Conservation (phyloP, 2,797 vertebrate species). For the Acridotheres tristis region DNA sequence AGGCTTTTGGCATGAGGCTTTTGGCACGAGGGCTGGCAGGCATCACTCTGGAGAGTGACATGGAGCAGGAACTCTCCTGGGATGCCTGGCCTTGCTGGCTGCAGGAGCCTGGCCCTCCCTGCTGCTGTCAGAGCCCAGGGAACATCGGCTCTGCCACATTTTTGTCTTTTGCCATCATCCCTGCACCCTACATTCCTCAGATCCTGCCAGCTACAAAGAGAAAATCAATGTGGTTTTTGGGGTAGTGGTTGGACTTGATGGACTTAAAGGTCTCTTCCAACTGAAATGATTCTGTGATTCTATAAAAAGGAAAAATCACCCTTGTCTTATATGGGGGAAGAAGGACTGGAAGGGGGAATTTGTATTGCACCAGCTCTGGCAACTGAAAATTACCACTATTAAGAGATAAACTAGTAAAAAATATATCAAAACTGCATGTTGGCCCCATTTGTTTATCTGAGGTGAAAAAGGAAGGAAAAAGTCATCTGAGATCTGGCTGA, state of each 20-base stretch:
- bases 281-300: neutral
- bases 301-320: neutral
- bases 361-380: neutral
- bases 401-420: neutral
- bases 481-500: neutral
- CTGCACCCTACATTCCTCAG: neutral
- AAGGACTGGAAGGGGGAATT: neutral
- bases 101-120: neutral
- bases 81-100: neutral
- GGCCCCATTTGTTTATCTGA: neutral
- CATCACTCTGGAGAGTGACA: rapidly evolving
- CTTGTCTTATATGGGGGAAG: neutral
- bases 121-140: neutral
- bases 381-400: neutral
- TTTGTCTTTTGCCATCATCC: neutral
- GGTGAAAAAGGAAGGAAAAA: neutral
- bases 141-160: rapidly evolving
- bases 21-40: neutral
- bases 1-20: neutral
- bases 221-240: neutral
- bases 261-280: neutral
- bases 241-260: neutral
- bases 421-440: neutral
- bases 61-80: neutral
- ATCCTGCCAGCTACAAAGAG: neutral